Evolutionary conservation across 2,797 vertebrate species (phyloP).

Genomic region (Xyrichtys novacula): DNA sequence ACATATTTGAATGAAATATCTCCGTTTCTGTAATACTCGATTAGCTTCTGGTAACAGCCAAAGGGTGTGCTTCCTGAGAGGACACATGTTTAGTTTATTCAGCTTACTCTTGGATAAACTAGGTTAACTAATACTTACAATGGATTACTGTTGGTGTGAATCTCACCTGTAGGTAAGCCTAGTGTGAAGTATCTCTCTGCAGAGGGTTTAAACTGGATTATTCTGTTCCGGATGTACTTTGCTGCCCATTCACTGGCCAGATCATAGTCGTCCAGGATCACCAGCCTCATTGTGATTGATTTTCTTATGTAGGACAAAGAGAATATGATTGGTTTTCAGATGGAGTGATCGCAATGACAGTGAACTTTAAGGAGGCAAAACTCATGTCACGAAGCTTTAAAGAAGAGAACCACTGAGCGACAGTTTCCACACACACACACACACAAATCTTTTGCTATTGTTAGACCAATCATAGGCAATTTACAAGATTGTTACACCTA

Average conservation of each 20-base stretch:
- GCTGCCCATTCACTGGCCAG: slow-evolving; percentile 97
- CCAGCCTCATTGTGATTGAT: slow-evolving; percentile 78
- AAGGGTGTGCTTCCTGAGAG: slow-evolving; percentile 91
- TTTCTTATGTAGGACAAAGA: neutral
- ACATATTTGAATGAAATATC: slow-evolving; percentile 95
- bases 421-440: too few species aligned
- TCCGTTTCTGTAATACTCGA: slow-evolving; percentile 90
- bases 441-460: too few species aligned
- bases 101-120: neutral
- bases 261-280: slow-evolving; percentile 94
- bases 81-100: neutral
- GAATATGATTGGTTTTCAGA: neutral
- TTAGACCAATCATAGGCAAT: too few species aligned
- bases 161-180: slow-evolving; percentile 92
- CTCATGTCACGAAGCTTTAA: too few species aligned
- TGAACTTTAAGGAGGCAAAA: too few species aligned
- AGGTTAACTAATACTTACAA: neutral
- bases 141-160: neutral
- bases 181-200: slow-evolving; percentile 91
- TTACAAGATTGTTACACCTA: too few species aligned
- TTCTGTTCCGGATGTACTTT: slow-evolving; percentile 96
- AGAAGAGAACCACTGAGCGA: too few species aligned
- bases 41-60: slow-evolving; percentile 93
- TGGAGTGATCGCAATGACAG: too few species aligned
- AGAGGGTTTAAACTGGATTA: slow-evolving; percentile 89